These are phyloP conservation scores for Halesus radiatus DNA, from an alignment of 1,140 invertebrate genomes.

Conservation along the genomic window DNA sequence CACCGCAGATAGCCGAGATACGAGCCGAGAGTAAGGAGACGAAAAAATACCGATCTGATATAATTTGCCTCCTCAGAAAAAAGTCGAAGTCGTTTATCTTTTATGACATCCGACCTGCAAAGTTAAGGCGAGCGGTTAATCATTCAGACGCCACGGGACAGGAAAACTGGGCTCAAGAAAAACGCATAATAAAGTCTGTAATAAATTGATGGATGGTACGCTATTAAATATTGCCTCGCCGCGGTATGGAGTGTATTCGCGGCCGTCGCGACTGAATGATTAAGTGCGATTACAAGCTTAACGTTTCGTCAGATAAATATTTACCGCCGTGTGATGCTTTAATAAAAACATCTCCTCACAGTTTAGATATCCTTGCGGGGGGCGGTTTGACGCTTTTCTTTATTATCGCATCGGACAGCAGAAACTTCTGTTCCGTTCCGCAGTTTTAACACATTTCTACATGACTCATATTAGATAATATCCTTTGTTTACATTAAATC, in stretches of 20 bases:
- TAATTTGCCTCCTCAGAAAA: constrained; percentile 39
- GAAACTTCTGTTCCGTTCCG: too few relatives aligned
- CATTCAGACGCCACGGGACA: constrained; percentile 42
- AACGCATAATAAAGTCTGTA: constrained; percentile 49
- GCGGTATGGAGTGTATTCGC: background rate
- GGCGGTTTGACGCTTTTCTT: too few relatives aligned
- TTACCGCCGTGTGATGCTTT: too few relatives aligned
- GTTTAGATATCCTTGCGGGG: too few relatives aligned
- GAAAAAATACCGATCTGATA: constrained; percentile 31
- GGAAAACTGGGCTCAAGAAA: constrained; percentile 43
- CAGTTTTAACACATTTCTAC: too few relatives aligned
- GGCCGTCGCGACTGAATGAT: background rate
- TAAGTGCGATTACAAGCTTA: background rate
- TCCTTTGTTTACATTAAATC: too few relatives aligned
- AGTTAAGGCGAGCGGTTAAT: constrained; percentile 53
- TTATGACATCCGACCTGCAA: constrained; percentile 53
- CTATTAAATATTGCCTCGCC: constrained; percentile 42
- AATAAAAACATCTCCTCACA: too few relatives aligned
- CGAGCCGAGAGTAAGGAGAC: background rate
- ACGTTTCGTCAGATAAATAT: background rate
- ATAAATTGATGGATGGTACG: constrained; percentile 39
- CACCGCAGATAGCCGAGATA: background rate
- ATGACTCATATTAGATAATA: too few relatives aligned
- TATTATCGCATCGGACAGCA: too few relatives aligned
- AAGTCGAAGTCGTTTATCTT: constrained; percentile 52